Percentiles rank a stretch among this genome's conserved stretches.
phyloP scores from a whole-genome alignment of 2,888 invertebrate species.

The Amblyjoppa proteus region DNA sequence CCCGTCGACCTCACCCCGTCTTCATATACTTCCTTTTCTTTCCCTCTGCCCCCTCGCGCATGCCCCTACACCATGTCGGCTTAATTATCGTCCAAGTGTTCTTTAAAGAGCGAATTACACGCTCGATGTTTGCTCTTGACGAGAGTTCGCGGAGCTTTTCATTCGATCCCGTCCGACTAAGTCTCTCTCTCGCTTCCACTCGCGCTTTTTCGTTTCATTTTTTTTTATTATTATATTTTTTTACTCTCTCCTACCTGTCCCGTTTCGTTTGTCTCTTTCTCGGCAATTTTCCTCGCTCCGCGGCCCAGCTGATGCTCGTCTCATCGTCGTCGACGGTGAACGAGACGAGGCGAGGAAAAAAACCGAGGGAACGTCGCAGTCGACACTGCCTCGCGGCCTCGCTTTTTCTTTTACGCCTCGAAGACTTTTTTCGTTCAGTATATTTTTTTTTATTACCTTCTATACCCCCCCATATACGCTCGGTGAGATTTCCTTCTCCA shows the following conservation, averaged over 20 bases:
- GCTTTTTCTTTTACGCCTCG: slow-evolving; percentile 80
- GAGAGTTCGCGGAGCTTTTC: slow-evolving; percentile 81
- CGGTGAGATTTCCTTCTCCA: slow-evolving; percentile 30
- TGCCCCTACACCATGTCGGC: slow-evolving; percentile 74
- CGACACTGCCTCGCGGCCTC: slow-evolving; percentile 33
- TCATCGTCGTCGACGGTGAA: slow-evolving; percentile 60
- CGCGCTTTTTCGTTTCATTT: slow-evolving; percentile 52
- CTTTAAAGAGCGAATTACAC: slow-evolving; percentile 85
- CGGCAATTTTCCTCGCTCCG: slow-evolving; percentile 36
- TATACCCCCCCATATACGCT: slow-evolving; percentile 6
- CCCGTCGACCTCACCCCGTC: slow-evolving; percentile 40
- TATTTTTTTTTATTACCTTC: slow-evolving; percentile 29
- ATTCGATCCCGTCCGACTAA: slow-evolving; percentile 73
- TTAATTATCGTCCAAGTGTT: slow-evolving; percentile 83
- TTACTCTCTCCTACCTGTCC: slow-evolving; percentile 43
- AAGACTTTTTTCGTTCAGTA: slow-evolving; percentile 76
- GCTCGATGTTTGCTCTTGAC: slow-evolving; percentile 82
- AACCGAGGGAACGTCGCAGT: slow-evolving; percentile 59
- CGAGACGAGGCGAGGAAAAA: slow-evolving; percentile 55
- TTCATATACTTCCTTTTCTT: slow-evolving; percentile 48
- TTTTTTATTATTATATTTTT: slow-evolving; percentile 43
- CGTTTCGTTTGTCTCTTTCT: slow-evolving; percentile 54
- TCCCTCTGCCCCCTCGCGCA: slow-evolving; percentile 48
- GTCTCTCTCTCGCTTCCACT: slow-evolving; percentile 61
- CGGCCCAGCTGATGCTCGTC: slow-evolving; percentile 45